Evolutionary conservation across 2,888 invertebrate species (phyloP).

Genomic region (Trypoxylon attenuatum): DNA sequence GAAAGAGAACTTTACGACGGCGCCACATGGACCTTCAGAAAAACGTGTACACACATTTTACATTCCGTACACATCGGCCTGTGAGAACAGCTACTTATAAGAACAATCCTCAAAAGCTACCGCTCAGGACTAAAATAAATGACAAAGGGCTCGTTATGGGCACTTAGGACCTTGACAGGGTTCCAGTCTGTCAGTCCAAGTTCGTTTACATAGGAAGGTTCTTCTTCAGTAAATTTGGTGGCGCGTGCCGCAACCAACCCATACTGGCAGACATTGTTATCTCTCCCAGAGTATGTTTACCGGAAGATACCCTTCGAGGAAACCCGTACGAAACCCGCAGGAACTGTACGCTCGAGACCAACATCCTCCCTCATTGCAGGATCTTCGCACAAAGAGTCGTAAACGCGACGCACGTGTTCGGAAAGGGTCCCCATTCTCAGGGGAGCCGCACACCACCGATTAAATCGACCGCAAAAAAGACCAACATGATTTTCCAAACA

Average conservation of each 20-base stretch:
- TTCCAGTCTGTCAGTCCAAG: not conserved
- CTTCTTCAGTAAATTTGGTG: not conserved
- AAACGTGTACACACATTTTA: too few relatives aligned
- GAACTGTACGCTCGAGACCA: conserved; percentile 23
- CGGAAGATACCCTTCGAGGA: conserved; percentile 4
- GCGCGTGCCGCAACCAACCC: conserved; percentile 27
- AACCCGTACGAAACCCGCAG: conserved; percentile 12
- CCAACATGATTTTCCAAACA: conserved; percentile 23
- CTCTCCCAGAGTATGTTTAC: conserved; percentile 35
- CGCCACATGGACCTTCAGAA: too few relatives aligned
- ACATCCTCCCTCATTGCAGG: conserved; percentile 6
- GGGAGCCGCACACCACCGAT: conserved; percentile 21
- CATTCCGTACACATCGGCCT: too few relatives aligned
- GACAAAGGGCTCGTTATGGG: not conserved
- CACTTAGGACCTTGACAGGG: not conserved
- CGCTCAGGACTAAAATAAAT: not conserved
- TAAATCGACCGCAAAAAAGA: conserved; percentile 43
- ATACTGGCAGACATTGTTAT: conserved; percentile 29
- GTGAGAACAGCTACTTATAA: not conserved
- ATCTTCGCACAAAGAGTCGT: conserved; percentile 28
- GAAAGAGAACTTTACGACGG: not conserved
- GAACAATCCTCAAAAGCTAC: not conserved
- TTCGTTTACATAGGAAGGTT: conserved; percentile 2
- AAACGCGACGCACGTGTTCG: conserved; percentile 41
- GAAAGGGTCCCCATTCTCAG: conserved; percentile 1